These are phyloP conservation scores for Diadumene lineata DNA, from an alignment of 92 coral and sea anemone species.

Conservation along the genomic window DNA sequence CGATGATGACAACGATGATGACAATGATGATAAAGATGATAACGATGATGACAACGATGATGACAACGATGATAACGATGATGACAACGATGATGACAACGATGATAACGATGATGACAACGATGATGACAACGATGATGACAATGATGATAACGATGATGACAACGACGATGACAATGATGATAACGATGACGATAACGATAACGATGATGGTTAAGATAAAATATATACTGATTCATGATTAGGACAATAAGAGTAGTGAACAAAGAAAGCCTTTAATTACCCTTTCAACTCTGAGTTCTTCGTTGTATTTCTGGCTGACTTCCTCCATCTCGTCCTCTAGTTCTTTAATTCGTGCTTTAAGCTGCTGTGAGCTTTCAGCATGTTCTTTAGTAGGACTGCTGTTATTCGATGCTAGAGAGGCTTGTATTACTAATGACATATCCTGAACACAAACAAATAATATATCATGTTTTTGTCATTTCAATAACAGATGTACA, in stretches of 20 bases:
- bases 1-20: background rate
- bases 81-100: background rate
- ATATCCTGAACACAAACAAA: conserved; percentile 48
- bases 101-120: background rate
- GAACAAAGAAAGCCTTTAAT: background rate
- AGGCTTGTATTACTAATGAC: conserved; percentile 84
- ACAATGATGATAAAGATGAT: background rate
- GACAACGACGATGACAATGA: background rate
- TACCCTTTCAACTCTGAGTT: conserved; percentile 75
- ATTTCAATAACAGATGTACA: background rate
- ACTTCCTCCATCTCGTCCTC: conserved; percentile 78
- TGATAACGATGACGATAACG: background rate
- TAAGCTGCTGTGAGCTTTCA: conserved; percentile 60
- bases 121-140: background rate
- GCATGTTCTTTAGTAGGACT: conserved; percentile 70
- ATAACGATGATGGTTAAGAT: background rate
- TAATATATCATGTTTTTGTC: background rate
- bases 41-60: background rate
- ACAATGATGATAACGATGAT: background rate
- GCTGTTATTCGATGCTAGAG: conserved; percentile 50
- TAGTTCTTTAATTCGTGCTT: conserved; percentile 60
- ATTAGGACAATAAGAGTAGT: background rate
- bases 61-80: background rate
- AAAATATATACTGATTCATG: background rate
- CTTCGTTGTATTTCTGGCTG: conserved; percentile 72